These are phyloP conservation scores for Tachystola acroxantha DNA, from an alignment of 2,888 invertebrate genomes.

Conservation along the genomic window DNA sequence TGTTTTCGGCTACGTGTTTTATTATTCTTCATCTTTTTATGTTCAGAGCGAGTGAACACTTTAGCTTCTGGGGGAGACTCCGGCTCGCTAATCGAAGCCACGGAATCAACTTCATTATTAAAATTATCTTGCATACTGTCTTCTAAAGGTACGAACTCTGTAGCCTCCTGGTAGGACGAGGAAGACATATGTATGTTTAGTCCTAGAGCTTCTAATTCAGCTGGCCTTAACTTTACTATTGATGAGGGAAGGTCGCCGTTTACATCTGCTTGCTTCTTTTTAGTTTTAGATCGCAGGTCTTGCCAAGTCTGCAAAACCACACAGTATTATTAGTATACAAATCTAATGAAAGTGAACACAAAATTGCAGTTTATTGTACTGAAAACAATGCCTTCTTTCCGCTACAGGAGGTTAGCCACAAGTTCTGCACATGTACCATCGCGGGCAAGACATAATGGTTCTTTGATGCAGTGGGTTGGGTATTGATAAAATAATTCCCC, in stretches of 20 bases:
- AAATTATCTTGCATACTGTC: constrained; percentile 31
- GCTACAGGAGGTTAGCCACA: too few relatives aligned
- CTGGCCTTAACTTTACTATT: constrained; percentile 35
- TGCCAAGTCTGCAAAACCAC: constrained; percentile 70
- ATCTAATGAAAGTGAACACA: too few relatives aligned
- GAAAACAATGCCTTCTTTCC: too few relatives aligned
- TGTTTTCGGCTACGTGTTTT: constrained; percentile 24
- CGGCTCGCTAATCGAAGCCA: constrained; percentile 40
- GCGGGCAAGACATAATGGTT: too few relatives aligned
- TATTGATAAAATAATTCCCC: too few relatives aligned
- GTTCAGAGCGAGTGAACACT: constrained; percentile 29
- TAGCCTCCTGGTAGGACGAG: constrained; percentile 33
- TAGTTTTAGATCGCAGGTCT: constrained; percentile 55
- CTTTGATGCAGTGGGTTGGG: too few relatives aligned
- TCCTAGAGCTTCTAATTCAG: constrained; percentile 52
- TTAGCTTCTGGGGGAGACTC: constrained; percentile 48
- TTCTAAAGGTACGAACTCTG: constrained; percentile 44
- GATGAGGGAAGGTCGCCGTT: constrained; percentile 40
- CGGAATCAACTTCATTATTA: constrained; percentile 33
- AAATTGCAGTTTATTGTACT: too few relatives aligned
- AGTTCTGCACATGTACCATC: too few relatives aligned
- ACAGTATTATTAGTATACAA: too few relatives aligned
- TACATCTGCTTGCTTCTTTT: constrained; percentile 39
- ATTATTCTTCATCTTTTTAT: constrained; percentile 29
- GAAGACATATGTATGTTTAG: constrained; percentile 46